Evolutionary conservation across 2,797 vertebrate species (phyloP).

Genomic region (Mycteria americana): DNA sequence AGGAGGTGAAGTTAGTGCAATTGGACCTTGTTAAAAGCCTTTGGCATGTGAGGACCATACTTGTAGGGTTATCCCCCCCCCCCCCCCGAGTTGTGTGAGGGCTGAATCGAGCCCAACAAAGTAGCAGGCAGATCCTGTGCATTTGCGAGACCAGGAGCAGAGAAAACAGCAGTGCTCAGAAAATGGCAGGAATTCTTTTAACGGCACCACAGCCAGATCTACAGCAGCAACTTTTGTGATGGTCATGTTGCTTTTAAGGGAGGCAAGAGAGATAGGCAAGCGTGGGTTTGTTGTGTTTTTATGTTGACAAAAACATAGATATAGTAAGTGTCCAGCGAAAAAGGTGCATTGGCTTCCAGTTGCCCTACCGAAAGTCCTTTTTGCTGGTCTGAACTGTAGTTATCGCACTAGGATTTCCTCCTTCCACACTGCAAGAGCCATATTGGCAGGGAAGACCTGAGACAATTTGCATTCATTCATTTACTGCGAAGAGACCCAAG

Average conservation of each 20-base stretch:
- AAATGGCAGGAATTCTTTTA: background rate
- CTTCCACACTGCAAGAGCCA: rapidly evolving
- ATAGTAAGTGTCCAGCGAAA: rapidly evolving
- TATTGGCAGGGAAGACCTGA: background rate
- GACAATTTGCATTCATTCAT: background rate
- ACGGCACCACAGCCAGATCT: background rate
- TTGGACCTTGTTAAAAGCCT: background rate
- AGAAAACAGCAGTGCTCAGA: background rate
- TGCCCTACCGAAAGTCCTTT: background rate
- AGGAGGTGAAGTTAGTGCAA: background rate
- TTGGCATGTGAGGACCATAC: background rate
- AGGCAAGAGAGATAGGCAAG: background rate
- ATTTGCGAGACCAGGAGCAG: background rate
- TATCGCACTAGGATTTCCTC: background rate
- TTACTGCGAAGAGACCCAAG: background rate
- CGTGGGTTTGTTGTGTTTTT: background rate
- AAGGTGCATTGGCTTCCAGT: background rate
- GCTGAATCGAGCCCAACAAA: background rate
- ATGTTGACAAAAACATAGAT: background rate
- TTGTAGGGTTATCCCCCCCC: background rate
- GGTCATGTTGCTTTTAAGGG: background rate
- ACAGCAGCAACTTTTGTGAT: background rate
- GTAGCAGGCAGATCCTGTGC: background rate
- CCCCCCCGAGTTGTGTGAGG: background rate
- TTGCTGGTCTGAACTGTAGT: background rate